Base-by-base conservation (phyloP, 2,888 invertebrate species). In the Pheosia tremula region DNA sequence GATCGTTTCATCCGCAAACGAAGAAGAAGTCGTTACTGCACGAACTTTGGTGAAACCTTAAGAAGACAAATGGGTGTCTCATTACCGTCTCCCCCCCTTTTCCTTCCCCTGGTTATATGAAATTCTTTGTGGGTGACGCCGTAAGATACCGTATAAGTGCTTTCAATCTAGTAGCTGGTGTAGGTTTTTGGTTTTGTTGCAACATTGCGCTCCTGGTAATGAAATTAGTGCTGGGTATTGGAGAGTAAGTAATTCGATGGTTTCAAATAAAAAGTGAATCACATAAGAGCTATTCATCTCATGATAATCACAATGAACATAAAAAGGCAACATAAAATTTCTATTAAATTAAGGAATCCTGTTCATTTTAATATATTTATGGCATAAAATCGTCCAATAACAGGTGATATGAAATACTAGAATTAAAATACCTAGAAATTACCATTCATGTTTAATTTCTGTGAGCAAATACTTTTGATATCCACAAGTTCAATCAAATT, bases 11-110 rank as follows among this genome's bases (percentile, higher is more conserved):
- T 56, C 52, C 58, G 37, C 57, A 43, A 57, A 52, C 61, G 61
- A 39, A 56, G 64, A 62, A 64, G 62, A 62, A 61, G 43, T 45
- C 57, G 37, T 63, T 71, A 61, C 61, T 63, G 45, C 61, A 62
- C 43, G 13, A 59, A 74, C 79, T 88, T 87, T 62, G 75, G 83
- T 77, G 86, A 86, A 88, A 74, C 88, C 87, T 81, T 86, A 89
- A 81, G 83, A 86, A 86, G 84, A 87, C 84, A 81, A 87, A 90
- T 88, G 85, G 74, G 82, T 80, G 78, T 87, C 86, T 88, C 84
- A 87, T 90, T 89, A 89, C 84, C 13, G 56, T 24, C 63, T 73
- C 65, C 24, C 24, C 65, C 68, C 69, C 63, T 63, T 68, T 55
- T 62, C 62, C 73, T 73, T 68, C 68, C 61, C 68, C 69, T 71